phyloP scores from a whole-genome alignment of 1,140 invertebrate genomes.

The Pogonomyrmex barbatus region DNA sequence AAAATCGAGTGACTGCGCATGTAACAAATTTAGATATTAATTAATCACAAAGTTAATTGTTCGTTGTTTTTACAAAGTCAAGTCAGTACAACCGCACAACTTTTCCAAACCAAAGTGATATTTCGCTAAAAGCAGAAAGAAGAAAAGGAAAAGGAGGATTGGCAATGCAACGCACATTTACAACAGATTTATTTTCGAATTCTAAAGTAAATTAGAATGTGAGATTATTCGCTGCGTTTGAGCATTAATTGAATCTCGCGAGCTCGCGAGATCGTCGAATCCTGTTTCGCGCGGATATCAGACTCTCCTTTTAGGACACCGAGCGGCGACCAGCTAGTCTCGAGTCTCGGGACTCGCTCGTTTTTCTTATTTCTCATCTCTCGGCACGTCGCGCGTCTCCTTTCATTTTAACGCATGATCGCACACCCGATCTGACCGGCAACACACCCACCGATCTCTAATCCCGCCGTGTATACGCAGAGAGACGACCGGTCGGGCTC shows the following conservation, averaged over 20 bases:
- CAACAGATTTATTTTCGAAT: constrained; percentile 6
- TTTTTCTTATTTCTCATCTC: constrained; percentile 73
- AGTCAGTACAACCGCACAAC: neutral
- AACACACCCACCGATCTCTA: constrained; percentile 83
- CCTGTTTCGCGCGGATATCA: neutral
- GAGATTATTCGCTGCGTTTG: neutral
- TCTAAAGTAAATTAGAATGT: no score
- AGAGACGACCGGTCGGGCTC: constrained; percentile 39
- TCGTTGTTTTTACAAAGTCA: neutral
- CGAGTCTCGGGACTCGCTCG: constrained; percentile 58
- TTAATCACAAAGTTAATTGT: neutral
- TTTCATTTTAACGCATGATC: constrained; percentile 86
- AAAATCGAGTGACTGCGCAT: neutral
- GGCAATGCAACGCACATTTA: neutral
- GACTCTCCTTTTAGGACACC: constrained; percentile 57
- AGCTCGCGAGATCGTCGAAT: constrained; percentile 4
- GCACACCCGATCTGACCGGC: constrained; percentile 79
- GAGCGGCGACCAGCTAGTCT: neutral
- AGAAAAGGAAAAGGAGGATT: neutral
- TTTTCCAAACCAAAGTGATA: neutral
- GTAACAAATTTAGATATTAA: neutral
- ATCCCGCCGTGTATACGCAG: constrained; percentile 73
- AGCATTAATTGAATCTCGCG: constrained; percentile 6
- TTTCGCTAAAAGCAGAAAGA: neutral
- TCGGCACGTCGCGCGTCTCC: constrained; percentile 80